Evolutionary conservation across 2,113 vertebrate species (phyloP).

Genomic region (Chunga burmeisteri): DNA sequence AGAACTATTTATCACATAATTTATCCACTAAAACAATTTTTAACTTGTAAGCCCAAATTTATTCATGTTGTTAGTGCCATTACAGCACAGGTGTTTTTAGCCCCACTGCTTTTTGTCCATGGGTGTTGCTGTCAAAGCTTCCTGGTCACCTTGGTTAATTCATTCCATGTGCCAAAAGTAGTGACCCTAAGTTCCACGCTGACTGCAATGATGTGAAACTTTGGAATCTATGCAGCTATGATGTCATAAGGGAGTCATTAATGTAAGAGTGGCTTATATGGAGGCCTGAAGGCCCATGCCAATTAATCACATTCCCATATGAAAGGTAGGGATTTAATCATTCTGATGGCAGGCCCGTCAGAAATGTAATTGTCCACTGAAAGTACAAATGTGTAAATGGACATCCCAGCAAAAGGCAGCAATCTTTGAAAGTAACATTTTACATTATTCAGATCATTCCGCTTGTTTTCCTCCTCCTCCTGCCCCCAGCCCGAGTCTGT

Average conservation of each 20-base stretch:
- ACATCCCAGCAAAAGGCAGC: constrained; percentile 23
- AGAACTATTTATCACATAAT: not conserved
- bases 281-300: constrained; percentile 31
- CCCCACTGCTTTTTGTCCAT: not conserved
- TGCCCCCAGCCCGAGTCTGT: constrained; percentile 65
- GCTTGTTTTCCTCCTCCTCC: constrained; percentile 69
- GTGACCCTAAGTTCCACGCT: not conserved
- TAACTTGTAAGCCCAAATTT: not conserved
- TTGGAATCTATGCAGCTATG: not conserved
- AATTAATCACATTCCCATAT: constrained; percentile 27
- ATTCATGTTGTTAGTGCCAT: not conserved
- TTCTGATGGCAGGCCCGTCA: constrained; percentile 18
- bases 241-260: constrained; percentile 55
- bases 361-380: constrained; percentile 34
- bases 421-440: constrained; percentile 2
- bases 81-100: not conserved
- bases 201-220: not conserved
- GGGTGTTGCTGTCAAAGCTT: not conserved
- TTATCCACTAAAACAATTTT: not conserved
- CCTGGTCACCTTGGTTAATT: constrained; percentile 1
- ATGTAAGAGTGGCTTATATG: not conserved
- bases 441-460: constrained; percentile 64
- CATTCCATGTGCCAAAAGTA: not conserved
- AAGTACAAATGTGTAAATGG: constrained; percentile 35
- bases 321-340: constrained; percentile 32